Evolutionary conservation across 2,888 invertebrate genomes (phyloP).

Genomic region (Brachyopa scutellaris): DNA sequence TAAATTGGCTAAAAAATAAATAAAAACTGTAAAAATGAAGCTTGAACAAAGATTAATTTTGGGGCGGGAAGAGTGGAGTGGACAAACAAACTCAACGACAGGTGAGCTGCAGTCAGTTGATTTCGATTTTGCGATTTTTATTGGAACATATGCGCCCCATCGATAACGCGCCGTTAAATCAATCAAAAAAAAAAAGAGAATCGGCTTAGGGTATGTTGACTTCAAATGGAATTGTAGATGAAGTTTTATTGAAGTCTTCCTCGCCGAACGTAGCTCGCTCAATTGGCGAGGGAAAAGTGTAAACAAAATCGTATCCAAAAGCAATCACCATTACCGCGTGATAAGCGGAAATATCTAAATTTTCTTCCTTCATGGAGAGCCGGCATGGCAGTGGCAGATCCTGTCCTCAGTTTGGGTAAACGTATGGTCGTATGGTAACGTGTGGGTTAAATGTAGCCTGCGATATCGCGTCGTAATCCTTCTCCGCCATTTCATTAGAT

Average conservation of each 20-base stretch:
- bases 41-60: conserved; percentile 38
- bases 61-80: not conserved
- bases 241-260: not conserved
- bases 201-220: conserved; percentile 36
- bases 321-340: conserved; percentile 36
- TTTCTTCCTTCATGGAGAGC: not conserved
- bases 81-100: conserved; percentile 24
- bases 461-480: conserved; percentile 53
- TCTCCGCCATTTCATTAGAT: conserved; percentile 68
- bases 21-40: conserved; percentile 33
- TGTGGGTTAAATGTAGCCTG: conserved; percentile 29
- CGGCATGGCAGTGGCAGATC: too few relatives aligned
- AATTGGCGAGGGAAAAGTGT: not conserved
- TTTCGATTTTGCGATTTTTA: not conserved
- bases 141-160: not conserved
- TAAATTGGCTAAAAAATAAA: not conserved
- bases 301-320: conserved; percentile 38
- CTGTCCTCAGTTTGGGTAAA: not conserved
- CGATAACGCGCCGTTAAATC: conserved; percentile 16
- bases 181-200: conserved; percentile 25
- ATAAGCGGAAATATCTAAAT: conserved; percentile 43
- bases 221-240: not conserved
- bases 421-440: not conserved
- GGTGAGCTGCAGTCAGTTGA: conserved; percentile 4
- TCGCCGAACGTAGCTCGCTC: not conserved